Evolutionary conservation across 2,113 vertebrate species (phyloP).

Genomic region (Anas platyrhynchos): DNA sequence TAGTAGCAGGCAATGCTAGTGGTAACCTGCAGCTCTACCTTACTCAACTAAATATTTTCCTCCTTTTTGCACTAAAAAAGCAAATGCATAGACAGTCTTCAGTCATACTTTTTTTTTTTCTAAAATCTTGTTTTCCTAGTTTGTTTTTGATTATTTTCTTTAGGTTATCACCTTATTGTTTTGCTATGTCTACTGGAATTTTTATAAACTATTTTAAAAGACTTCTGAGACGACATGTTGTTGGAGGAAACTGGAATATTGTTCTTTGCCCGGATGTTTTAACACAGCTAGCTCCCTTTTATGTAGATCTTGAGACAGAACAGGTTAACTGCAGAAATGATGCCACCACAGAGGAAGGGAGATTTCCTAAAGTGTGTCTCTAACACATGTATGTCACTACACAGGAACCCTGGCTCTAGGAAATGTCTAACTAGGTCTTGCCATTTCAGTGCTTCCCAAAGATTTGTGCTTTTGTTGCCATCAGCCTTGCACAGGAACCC

Average conservation of each 20-base stretch:
- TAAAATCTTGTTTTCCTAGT: constrained; percentile 5
- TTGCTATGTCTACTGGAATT: constrained; percentile 41
- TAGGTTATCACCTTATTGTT: not conserved
- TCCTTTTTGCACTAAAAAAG: not conserved
- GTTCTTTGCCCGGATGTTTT: constrained; percentile 59
- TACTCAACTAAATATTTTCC: not conserved
- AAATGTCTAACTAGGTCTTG: not conserved
- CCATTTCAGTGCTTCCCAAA: not conserved
- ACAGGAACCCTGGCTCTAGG: not conserved
- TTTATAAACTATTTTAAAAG: constrained; percentile 55
- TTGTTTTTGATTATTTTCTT: constrained; percentile 49
- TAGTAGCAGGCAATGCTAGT: not conserved
- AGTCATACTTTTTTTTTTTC: not conserved
- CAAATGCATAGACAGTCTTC: not conserved
- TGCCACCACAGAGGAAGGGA: not conserved
- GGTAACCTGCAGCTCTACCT: not conserved
- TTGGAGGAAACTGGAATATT: constrained; percentile 57
- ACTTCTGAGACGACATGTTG: not conserved
- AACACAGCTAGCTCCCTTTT: constrained; percentile 23
- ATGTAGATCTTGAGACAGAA: not conserved
- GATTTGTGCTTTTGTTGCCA: not conserved
- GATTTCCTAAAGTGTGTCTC: not conserved
- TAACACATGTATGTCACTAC: not conserved
- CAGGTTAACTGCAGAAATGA: not conserved
- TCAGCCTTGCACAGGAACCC: not conserved